phyloP scores from a whole-genome alignment of 1,140 invertebrate genomes.

The Spodoptera litura region DNA sequence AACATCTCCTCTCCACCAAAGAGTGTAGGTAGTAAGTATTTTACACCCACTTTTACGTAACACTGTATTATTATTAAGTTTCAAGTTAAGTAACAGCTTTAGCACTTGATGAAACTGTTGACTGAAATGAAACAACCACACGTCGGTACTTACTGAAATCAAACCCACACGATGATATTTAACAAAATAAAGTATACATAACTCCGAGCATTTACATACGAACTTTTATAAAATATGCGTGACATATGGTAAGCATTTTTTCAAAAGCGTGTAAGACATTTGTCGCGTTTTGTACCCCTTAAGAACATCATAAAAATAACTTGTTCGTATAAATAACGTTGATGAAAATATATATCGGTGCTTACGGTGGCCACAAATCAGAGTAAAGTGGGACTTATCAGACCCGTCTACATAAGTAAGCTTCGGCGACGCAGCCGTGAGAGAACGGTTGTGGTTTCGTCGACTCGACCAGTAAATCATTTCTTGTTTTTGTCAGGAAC shows the following conservation, averaged over 20 bases:
- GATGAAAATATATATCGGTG: constrained; percentile 62
- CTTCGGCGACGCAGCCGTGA: constrained; percentile 27
- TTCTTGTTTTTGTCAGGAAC: constrained; percentile 41
- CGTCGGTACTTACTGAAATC: no score
- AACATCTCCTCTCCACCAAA: no score
- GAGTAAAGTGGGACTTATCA: constrained; percentile 53
- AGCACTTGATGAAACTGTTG: no score
- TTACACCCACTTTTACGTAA: no score
- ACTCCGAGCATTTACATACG: constrained; percentile 5
- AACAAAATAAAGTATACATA: neutral
- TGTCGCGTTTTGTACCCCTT: constrained; percentile 55
- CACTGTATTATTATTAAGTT: no score
- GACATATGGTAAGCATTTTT: constrained; percentile 60
- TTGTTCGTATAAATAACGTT: constrained; percentile 62
- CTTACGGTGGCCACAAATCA: constrained; percentile 62
- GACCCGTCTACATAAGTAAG: constrained; percentile 47
- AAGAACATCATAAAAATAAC: constrained; percentile 61
- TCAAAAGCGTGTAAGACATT: constrained; percentile 59
- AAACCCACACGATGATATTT: neutral
- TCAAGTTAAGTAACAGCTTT: no score
- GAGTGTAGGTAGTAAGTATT: no score
- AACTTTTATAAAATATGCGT: constrained; percentile 33
- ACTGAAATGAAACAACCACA: no score
- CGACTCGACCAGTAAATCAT: constrained; percentile 25
- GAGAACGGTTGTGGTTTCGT: constrained; percentile 10